Evolutionary conservation across 2,113 vertebrate species (phyloP), one percentile per base, ranked within the genome.

Genomic region (Oreochromis niloticus): DNA sequence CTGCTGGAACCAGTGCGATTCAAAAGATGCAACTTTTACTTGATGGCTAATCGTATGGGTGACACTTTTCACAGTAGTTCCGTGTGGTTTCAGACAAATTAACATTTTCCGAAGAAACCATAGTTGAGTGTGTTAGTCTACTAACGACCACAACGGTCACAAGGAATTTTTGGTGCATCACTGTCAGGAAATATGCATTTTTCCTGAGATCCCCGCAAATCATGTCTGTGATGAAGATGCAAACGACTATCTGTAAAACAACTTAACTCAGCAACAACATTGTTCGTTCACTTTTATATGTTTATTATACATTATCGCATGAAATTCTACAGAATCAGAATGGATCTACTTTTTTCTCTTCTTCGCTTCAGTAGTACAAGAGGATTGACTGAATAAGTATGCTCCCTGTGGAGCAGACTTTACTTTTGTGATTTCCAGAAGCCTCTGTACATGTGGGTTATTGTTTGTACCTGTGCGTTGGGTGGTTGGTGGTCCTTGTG

Each of bases 181-280:
- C 14, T 63, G 30, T 66, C 22, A 10, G 13, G 22, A 46, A 46
- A 73, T 46, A 10, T 0, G 3, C 10, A 22, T 41, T 41, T 68
- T 3, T 36, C 14, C 61, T 0, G 1, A 17, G 13, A 46, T 43
- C 39, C 8, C n/a, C 27, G 9, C 41, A 75, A 0, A 50, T 48
- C 13, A 30, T 27, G 4, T 50, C 71, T 75, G 43, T 32, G 24
- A 78, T 50, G 71, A 48, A 19, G 43, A 30, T 78, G 43, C 43
- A 32, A 30, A 50, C 4, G 0, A 17, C 43, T 48, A 50, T 14
- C 14, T 27, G 8, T 32, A 19, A 19, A 50, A 48, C 24, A 16
- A 30, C 24, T 48, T 30, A 11, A 5, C 71, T 75, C 9, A 30
- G 43, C 6, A 48, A 11, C 3, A 11, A 3, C 43, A 48, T 48